Evolutionary conservation across 2,797 vertebrate species (phyloP).

Genomic region (Hippoglossus hippoglossus): DNA sequence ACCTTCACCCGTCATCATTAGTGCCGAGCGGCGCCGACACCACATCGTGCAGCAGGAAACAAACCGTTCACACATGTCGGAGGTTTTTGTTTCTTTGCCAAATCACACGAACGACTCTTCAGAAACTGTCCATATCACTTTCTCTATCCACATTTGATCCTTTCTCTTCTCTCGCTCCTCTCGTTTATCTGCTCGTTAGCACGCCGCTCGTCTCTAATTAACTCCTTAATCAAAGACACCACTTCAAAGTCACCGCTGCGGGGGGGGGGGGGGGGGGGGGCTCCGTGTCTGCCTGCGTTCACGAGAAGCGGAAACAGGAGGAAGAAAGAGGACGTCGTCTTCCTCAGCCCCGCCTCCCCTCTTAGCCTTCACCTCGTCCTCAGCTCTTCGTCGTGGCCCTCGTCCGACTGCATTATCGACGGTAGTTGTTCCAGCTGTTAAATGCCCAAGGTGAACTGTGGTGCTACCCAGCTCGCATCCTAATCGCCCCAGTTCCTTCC

Average conservation of each 20-base stretch:
- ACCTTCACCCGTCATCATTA: not conserved
- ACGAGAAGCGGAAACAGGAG: constrained; percentile 20
- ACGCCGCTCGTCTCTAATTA: constrained; percentile 68
- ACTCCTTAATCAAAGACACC: constrained; percentile 71
- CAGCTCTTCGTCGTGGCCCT: constrained; percentile 10
- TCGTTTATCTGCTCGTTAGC: constrained; percentile 51
- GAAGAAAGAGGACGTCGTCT: constrained; percentile 8
- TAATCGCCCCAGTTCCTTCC: constrained; percentile 54
- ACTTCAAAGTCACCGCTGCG: constrained; percentile 74
- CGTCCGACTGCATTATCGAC: constrained; percentile 27
- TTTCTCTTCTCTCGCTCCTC: constrained; percentile 18
- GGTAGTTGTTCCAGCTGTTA: constrained; percentile 41
- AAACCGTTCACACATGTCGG: not conserved
- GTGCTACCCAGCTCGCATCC: constrained; percentile 52
- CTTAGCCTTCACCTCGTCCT: constrained; percentile 34
- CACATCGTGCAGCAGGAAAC: constrained; percentile 17
- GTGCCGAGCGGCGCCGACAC: too few species aligned
- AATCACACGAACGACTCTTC: constrained; percentile 28
- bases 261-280: constrained; percentile 50
- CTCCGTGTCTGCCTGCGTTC: constrained; percentile 18
- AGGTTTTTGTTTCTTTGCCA: not conserved
- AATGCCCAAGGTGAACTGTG: constrained; percentile 67
- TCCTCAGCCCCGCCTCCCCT: not conserved
- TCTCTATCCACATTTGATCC: constrained; percentile 26
- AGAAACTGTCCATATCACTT: constrained; percentile 52